Base-by-base conservation (phyloP, 2,797 vertebrate species). In the Ctenosaura bakeri region DNA sequence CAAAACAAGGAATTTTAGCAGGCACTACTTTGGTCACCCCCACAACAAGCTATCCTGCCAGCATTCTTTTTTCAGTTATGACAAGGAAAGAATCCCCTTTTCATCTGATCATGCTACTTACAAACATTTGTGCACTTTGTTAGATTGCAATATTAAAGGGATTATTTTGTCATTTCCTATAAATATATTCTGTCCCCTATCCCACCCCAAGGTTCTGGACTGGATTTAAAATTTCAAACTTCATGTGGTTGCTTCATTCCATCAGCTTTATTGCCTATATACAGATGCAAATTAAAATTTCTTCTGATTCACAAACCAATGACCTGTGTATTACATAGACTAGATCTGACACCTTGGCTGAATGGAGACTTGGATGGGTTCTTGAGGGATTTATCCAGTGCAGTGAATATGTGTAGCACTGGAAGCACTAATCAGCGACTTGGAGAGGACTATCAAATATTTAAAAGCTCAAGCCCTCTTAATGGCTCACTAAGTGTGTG, bases 401-500 rank as follows among this genome's bases (percentile, higher is more conserved):
- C 64, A 71, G 1, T 2, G 54, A 59, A 64, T 73, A 20, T 54
- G 18, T 87, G 32, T 0, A 46, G 38, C 71, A 13, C 83, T 64
- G 83, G 76, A 94, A 93, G 71, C 32, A 90, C 14, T 76, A 71
- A 86, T n/a, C 12, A 56, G 69, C 87, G 87, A 80, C 90, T 92
- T 80, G 89, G 0, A 81, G n/a, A 20, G 18, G 12, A 35, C 29
- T 64, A 32, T 18, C 38, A 92, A 90, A 81, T 88, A 90, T 83
- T 91, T 56, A 95, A 71, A 89, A 92, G 54, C 13, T 82, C 52
- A 92, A 59, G 2, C 74, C 56, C 91, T 52, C 54, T 94, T 52
- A 32, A 89, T 92, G n/a, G 93, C 83, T 90, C 0, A 76, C 16
- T 82, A 87, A 74, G 73, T 86, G 87, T 66, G 7, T 59, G 1